Evolutionary conservation across 2,797 vertebrate genomes (phyloP).

Genomic region (Manis pentadactyla): DNA sequence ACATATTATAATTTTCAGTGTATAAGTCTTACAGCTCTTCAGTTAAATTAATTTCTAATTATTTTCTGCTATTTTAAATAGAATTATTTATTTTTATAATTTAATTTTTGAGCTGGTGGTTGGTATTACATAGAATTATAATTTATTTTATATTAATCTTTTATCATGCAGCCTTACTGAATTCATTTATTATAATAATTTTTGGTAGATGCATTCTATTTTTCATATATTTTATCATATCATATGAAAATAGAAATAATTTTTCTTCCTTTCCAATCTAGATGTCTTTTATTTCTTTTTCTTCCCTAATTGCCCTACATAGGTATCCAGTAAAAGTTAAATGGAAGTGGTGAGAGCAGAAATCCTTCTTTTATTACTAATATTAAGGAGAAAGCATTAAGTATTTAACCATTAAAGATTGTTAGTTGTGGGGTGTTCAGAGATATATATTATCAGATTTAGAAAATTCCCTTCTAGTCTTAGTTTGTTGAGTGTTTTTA

Average conservation of each 20-base stretch:
- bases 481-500: background rate
- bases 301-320: background rate
- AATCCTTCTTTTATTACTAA: background rate
- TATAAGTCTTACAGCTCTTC: background rate
- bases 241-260: background rate
- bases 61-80: background rate
- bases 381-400: background rate
- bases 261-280: constrained; percentile 20
- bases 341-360: background rate
- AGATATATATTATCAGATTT: background rate
- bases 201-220: background rate
- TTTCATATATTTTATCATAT: background rate
- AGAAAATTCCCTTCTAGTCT: background rate
- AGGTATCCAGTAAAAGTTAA: background rate
- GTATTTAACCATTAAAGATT: background rate
- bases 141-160: background rate
- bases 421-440: background rate
- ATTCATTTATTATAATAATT: background rate
- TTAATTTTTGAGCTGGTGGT: background rate
- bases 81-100: background rate
- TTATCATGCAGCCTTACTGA: background rate
- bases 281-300: background rate
- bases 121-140: background rate
- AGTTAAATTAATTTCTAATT: background rate
- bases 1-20: background rate